These are phyloP conservation scores for Mnemiopsis leidyi DNA, from an alignment of 37 sponge, comb jelly and placozoan genomes.

Conservation along the genomic window DNA sequence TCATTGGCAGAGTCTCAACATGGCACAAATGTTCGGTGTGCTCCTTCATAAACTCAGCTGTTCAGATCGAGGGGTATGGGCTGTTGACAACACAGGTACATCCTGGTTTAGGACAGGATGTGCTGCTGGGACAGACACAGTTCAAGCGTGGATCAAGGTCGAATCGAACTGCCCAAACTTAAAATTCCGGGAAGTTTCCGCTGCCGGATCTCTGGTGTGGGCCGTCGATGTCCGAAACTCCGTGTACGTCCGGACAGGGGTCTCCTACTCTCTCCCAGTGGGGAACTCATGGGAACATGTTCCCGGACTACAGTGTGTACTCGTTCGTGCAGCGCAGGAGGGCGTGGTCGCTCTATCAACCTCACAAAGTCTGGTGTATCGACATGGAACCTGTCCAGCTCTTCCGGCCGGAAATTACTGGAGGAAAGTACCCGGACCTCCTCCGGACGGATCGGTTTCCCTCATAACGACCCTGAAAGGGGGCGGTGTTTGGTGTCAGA, in stretches of 20 bases:
- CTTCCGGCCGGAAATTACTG: constrained; percentile 82
- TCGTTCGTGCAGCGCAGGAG: background rate
- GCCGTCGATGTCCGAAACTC: constrained; percentile 72
- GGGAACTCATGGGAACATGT: constrained; percentile 79
- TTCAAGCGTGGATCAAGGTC: constrained; percentile 83
- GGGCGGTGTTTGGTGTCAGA: background rate
- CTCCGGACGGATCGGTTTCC: background rate
- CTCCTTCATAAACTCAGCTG: constrained; percentile 67
- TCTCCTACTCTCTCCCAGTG: constrained; percentile 79
- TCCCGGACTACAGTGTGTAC: constrained; percentile 69
- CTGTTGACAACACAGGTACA: constrained; percentile 73
- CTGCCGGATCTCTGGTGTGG: constrained; percentile 81
- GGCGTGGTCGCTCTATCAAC: background rate
- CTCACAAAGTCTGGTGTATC: background rate
- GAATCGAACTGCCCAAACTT: constrained; percentile 60
- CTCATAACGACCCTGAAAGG: background rate
- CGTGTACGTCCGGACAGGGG: constrained; percentile 76
- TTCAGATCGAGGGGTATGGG: constrained; percentile 78
- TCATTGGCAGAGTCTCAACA: constrained; percentile 76
- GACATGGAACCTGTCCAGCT: constrained; percentile 74
- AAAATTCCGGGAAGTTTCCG: constrained; percentile 20
- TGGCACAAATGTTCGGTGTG: constrained; percentile 70
- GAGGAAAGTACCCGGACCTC: constrained; percentile 75
- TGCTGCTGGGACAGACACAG: constrained; percentile 70
- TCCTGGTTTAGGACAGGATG: constrained; percentile 82